Percentiles rank a stretch among this genome's conserved stretches.
These are phyloP conservation scores for Acanthurus leucopareius DNA, from an alignment of 2,797 vertebrate genomes.

Conservation along the genomic window DNA sequence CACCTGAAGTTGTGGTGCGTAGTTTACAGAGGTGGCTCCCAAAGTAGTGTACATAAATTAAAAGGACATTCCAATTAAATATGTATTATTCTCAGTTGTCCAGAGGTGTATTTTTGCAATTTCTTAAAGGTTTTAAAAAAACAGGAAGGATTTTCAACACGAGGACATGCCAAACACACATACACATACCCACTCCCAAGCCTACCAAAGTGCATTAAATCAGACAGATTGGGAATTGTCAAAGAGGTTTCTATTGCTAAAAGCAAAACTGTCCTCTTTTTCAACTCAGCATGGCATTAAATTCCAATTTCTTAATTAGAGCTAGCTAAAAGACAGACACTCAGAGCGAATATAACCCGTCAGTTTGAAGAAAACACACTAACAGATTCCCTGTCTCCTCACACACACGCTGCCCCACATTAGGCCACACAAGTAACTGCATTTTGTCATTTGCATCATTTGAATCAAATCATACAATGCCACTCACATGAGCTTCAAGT, in stretches of 20 bases:
- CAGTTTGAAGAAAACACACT: not conserved
- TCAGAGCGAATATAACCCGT: constrained; percentile 40
- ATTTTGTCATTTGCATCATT: constrained; percentile 31
- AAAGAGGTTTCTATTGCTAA: constrained; percentile 38
- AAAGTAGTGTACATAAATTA: not conserved
- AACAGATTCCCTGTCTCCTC: not conserved
- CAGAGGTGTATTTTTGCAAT: not conserved
- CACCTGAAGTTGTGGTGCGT: too few species aligned
- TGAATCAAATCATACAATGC: constrained; percentile 28
- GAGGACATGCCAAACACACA: constrained; percentile 5
- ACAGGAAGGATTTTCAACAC: constrained; percentile 1
- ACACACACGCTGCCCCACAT: constrained; percentile 15
- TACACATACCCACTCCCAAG: not conserved
- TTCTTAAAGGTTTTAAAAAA: constrained; percentile 7
- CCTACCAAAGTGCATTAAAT: constrained; percentile 25
- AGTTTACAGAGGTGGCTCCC: not conserved
- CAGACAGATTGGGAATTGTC: constrained; percentile 45
- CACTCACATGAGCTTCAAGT: constrained; percentile 9
- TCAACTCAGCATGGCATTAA: constrained; percentile 51
- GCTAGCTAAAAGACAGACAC: constrained; percentile 34
- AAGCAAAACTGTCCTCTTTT: constrained; percentile 50
- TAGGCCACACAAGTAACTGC: constrained; percentile 9
- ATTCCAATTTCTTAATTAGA: constrained; percentile 66
- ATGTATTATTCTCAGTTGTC: not conserved
- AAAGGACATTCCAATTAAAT: not conserved